Evolutionary conservation across 2,797 vertebrate species (phyloP), one percentile per base, ranked within the genome.

Genomic region (Coilia nasus): DNA sequence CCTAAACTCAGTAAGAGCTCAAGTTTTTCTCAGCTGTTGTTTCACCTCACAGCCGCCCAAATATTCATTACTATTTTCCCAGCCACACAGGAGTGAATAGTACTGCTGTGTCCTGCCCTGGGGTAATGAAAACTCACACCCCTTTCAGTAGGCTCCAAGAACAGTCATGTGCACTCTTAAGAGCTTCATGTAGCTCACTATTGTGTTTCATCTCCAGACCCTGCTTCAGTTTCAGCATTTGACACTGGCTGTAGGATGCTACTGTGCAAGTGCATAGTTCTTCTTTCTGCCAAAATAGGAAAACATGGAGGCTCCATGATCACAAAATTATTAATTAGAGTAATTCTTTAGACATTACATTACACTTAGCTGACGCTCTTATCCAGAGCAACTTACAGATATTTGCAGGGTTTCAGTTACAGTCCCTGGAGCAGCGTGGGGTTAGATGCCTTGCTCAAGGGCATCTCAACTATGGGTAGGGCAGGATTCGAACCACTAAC

Each of bases 41-140:
- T 54, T 54, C 9, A 17, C 31, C 44, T 75, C 28, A 35, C 15
- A 19, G 67, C 31, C 67, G 19, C 21, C 71, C 71, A 44, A 44
- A 44, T 17, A 21, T 44, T 31, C 71, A 78, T 78, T 78, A 21
- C 71, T 21, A 78, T 78, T 41, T 78, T 19, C 31, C 17, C n/a
- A 41, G 71, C 71, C 9, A 19, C 6, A 19, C 14, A 78, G 35
- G 35, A 78, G 31, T 19, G 71, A 78, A 78, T 21, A 35, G 71
- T 44, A 15, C 71, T 44, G 71, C 35, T 78, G 71, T 78, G 71
- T 78, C 35, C 71, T 78, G 71, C 15, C 71, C 71, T 78, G 71
- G 71, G 35, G 71, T 21, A 78, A 78, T 78, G 17, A 31, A 75
- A 19, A 78, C 35, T 44, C 35, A 35, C 11, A 41, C 71, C 71